A percentile compares a stretch with the other conserved stretches of the same genome.
Conservation (phyloP, 2,888 invertebrate species). For the Calameuta filiformis region DNA sequence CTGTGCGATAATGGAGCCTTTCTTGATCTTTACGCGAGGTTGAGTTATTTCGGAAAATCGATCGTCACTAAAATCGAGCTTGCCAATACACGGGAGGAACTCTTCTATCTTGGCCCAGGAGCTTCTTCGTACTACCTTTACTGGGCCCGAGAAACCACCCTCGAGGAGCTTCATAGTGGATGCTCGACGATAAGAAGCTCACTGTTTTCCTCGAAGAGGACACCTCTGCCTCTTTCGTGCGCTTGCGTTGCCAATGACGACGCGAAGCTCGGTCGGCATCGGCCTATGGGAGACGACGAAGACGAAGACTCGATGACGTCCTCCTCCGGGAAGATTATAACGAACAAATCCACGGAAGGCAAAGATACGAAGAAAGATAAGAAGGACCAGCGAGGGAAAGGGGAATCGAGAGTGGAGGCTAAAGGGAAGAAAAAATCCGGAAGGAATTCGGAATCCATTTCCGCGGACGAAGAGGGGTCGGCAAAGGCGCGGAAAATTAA, state of each 20-base stretch:
- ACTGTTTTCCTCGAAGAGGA: not conserved
- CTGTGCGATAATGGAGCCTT: slow-evolving; percentile 27
- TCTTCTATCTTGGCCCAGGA: slow-evolving; percentile 49
- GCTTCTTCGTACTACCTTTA: slow-evolving; percentile 43
- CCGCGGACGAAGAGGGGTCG: not conserved
- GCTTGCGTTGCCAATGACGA: slow-evolving; percentile 26
- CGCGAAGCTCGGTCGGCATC: not conserved
- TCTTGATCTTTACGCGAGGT: slow-evolving; percentile 46
- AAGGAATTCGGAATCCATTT: too few species aligned
- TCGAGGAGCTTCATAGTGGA: slow-evolving; percentile 32
- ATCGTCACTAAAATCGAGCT: slow-evolving; percentile 51
- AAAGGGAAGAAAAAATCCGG: too few species aligned
- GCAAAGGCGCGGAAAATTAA: too few species aligned
- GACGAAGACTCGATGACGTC: too few species aligned
- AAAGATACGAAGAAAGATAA: not conserved
- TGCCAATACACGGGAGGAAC: slow-evolving; percentile 8
- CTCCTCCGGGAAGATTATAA: not conserved
- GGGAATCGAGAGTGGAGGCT: not conserved
- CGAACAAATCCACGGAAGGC: not conserved
- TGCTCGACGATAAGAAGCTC: slow-evolving; percentile 26
- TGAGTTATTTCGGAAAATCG: slow-evolving; percentile 52
- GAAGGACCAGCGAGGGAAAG: not conserved
- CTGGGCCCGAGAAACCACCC: slow-evolving; percentile 43
- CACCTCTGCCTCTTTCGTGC: not conserved
- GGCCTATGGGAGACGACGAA: too few species aligned